phyloP scores from a whole-genome alignment of 2,797 vertebrate genomes.

The Molossus alvarezi region DNA sequence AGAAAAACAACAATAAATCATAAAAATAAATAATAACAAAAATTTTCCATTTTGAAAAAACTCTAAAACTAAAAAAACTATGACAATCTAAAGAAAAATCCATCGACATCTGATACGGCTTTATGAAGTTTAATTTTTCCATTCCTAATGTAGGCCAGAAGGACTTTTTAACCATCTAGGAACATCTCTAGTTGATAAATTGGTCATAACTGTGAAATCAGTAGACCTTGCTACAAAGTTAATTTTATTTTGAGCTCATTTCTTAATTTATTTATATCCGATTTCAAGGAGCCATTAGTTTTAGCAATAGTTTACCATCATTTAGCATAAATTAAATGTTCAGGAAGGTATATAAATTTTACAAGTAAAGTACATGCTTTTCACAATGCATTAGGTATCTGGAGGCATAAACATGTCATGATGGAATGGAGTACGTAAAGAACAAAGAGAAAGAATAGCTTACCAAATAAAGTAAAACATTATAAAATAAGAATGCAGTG shows the following conservation, averaged over 20 bases:
- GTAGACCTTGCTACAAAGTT: neutral
- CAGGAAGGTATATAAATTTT: neutral
- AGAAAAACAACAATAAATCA: neutral
- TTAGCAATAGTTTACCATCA: slow-evolving; percentile 51
- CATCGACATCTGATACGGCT: neutral
- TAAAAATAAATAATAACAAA: slow-evolving; percentile 44
- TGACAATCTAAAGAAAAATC: slow-evolving; percentile 1
- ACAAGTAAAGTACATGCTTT: slow-evolving; percentile 58
- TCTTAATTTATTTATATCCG: slow-evolving; percentile 59
- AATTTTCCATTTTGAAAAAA: neutral
- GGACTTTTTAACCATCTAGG: slow-evolving; percentile 39
- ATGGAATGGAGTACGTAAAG: neutral
- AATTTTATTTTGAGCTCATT: slow-evolving; percentile 48
- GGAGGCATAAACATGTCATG: neutral
- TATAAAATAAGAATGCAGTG: slow-evolving; percentile 15
- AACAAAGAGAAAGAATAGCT: slow-evolving; percentile 36
- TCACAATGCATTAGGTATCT: slow-evolving; percentile 18
- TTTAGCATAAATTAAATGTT: slow-evolving; percentile 67
- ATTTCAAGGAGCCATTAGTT: slow-evolving; percentile 43
- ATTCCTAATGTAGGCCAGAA: slow-evolving; percentile 21
- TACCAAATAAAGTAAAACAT: slow-evolving; percentile 25
- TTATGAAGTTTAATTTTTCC: slow-evolving; percentile 61
- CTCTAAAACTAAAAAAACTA: neutral
- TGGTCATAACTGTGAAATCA: slow-evolving; percentile 23
- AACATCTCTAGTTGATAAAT: neutral